Base-by-base conservation (phyloP, 2,113 vertebrate species). In the Muntiacus muntjak region DNA sequence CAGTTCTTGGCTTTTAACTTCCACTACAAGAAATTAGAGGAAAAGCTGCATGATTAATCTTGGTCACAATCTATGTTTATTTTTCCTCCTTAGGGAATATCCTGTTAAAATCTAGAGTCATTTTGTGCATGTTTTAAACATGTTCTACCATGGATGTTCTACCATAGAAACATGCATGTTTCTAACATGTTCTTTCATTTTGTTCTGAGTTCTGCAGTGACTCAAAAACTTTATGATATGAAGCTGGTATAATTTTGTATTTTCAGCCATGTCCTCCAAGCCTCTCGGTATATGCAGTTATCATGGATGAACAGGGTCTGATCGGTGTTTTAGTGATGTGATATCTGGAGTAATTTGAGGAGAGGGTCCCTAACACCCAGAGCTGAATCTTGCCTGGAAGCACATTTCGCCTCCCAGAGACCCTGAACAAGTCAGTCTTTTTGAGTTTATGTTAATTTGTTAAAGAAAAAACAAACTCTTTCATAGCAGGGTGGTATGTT, bases 1-100 rank as follows among this genome's bases (percentile, higher is more conserved):
- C 25, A 33, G 47, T 62, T 81, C 55, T 92, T 96, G 64, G 67
- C 88, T 95, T 92, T 94, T 81, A 93, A 91, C 67, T 55, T 58
- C n/a, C 40, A 79, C n/a, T 8, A 28, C 78, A 94, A 91, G 60
- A 97, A 95, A 84, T 94, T 15, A 90, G 74, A 78, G 47, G 67
- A 47, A 96, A 82, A 43, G 8, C 43, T 87, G 1, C 15, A 58
- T 47, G n/a, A 78, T 88, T 92, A 71, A 88, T 95, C 81, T 94
- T 93, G 45, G 9, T 89, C 83, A 33, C 30, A 3, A 47, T 94
- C 85, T 97, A 16, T 57, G 33, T 54, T 45, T 12, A 76, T 88
- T 64, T 71, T 36, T 19, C n/a, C 86, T 95, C 78, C 58, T 54
- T n/a, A 36, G 33, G 84, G 62, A n/a, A 71, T 85, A 84, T 78